Base-by-base conservation (phyloP, 2,888 invertebrate genomes). In the Xiphydria camelus region DNA sequence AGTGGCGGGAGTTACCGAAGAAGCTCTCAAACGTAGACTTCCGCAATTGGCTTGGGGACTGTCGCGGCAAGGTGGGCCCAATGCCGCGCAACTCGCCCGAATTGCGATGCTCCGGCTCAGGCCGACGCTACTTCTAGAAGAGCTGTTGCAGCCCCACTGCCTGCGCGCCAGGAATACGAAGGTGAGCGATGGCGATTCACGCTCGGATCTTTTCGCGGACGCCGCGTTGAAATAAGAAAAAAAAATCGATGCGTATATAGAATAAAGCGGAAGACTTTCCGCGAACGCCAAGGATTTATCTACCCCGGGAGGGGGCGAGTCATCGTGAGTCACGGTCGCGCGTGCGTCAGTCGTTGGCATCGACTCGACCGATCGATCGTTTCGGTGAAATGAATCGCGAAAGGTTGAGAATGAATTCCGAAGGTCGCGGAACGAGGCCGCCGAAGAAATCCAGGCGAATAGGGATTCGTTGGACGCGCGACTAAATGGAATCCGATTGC, bases 121-220 rank as follows among this genome's bases (percentile, higher is more conserved):
- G 33, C 80, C 83, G 3, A 77, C 78, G 48, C 67, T 77, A n/a
- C 79, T 83, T 20, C 61, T 82, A n/a, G 76, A 78, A 45, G 76
- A 78, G 49, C 64, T 84, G 26, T 70, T 78, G 41, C 79, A 79
- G 38, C 78, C 78, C 0, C 68, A 72, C 21, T 75, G 75, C 41
- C 53, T 75, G 33, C 63, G 59, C 17, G 72, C 75, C 7, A 64
- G 69, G 47, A 75, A 74, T 41, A 70, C 75, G 1, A 75, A 71
- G 62, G 75, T 74, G 36, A 42, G 17, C 17, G n/a, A n/a, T n/a
- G n/a, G n/a, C n/a, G n/a, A n/a, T n/a, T n/a, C n/a, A n/a, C n/a
- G n/a, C n/a, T n/a, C n/a, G n/a, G n/a, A n/a, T n/a, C n/a, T n/a
- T n/a, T n/a, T n/a, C n/a, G n/a, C n/a, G n/a, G n/a, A n/a, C n/a